Evolutionary conservation across 2,888 invertebrate species (phyloP), one percentile per base, ranked within the genome.

Genomic region (Nomada hirtipes): DNA sequence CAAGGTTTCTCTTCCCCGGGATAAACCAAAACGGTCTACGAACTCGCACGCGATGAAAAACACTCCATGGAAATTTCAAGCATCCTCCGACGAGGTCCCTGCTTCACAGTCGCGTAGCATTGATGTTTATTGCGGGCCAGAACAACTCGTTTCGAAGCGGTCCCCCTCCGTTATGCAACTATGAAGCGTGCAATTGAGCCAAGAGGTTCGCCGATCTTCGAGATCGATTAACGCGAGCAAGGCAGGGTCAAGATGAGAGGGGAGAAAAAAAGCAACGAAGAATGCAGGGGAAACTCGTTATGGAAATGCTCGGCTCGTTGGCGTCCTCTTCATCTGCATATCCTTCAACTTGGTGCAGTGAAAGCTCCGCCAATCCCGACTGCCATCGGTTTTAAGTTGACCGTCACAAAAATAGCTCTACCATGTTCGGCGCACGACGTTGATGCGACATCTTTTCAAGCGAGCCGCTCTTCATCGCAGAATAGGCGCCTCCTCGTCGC

Each of bases 331-430:
- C 64, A 61, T 71, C 76, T 76, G 67, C 77, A 79, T 75, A 72
- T 61, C 59, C 47, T 65, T 71, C 70, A 15, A 73, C 68, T 82
- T 73, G 73, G 65, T 52, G 76, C 75, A 76, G 70, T 75, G 85
- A 72, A 79, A 83, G 77, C 87, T 73, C 72, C 72, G 69, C 80
- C 79, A 79, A 69, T 82, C 87, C 72, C 79, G 47, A 68, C 68
- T 69, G 60, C 55, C 52, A 69, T 53, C 68, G 70, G 71, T 73
- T 80, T 65, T 26, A 65, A 74, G 84, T 84, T 82, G 77, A 79
- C 87, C 78, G 69, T 61, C 75, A 44, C 75, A 75, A 82, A 84
- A 86, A 86, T 86, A 81, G 78, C 76, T 64, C 74, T 65, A 68
- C 72, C 71, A 64, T 60, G 72, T 73, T 67, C 76, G 60, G 68